phyloP scores from a whole-genome alignment of 1,140 invertebrate genomes.

The Andrena cerasifolii region DNA sequence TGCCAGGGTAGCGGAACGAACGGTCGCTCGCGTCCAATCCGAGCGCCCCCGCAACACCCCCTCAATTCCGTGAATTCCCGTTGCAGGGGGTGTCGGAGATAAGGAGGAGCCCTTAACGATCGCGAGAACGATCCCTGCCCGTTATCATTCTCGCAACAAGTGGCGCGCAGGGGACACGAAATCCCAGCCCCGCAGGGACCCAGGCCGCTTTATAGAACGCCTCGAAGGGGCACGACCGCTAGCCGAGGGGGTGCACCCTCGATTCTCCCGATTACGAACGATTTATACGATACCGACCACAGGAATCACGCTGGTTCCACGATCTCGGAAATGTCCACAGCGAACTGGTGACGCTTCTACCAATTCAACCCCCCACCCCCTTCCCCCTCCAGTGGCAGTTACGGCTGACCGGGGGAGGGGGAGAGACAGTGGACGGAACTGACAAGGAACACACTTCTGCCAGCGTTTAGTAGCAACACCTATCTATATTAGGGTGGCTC shows the following conservation, averaged over 20 bases:
- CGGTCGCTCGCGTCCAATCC: background rate
- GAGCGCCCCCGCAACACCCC: background rate
- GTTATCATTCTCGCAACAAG: constrained; percentile 63
- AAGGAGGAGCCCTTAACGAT: constrained; percentile 49
- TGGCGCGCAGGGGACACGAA: constrained; percentile 28
- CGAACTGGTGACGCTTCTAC: too few species aligned
- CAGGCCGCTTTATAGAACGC: constrained; percentile 8
- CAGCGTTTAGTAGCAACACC: too few species aligned
- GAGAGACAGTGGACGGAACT: too few species aligned
- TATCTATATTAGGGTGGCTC: too few species aligned
- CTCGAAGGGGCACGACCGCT: background rate
- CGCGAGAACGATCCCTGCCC: constrained; percentile 44
- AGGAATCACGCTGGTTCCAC: too few species aligned
- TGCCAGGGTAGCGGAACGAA: background rate
- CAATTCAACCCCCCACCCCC: too few species aligned
- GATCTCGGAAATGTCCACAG: too few species aligned
- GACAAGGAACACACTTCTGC: too few species aligned
- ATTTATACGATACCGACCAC: too few species aligned
- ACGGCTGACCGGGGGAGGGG: too few species aligned
- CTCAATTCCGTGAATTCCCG: background rate
- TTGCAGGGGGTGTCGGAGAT: background rate
- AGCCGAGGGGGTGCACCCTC: background rate
- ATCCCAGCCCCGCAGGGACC: background rate
- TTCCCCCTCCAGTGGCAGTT: too few species aligned
- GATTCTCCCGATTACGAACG: too few species aligned